Conservation (phyloP, 2,797 vertebrate genomes). For the Nyctalus aviator region DNA sequence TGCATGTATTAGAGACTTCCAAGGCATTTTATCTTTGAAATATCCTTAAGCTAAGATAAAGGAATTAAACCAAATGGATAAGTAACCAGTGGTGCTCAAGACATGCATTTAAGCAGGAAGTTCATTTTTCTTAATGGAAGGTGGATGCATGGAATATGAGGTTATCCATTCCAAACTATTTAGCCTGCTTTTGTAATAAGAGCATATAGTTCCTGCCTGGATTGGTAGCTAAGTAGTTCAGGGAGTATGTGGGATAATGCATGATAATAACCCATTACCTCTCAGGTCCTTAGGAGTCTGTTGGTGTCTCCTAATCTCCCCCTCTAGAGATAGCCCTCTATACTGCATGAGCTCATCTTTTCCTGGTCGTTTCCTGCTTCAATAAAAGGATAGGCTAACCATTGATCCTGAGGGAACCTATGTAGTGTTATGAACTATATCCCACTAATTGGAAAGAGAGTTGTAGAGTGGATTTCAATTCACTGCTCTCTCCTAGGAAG, state of each 20-base stretch:
- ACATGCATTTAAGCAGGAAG: conserved; percentile 72
- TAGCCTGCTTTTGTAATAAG: conserved; percentile 75
- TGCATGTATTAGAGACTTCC: background rate
- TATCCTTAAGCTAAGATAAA: conserved; percentile 35
- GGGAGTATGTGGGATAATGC: conserved; percentile 68
- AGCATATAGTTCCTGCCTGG: conserved; percentile 74
- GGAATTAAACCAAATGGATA: conserved; percentile 43
- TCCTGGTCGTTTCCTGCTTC: conserved; percentile 72
- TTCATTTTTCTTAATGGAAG: conserved; percentile 74
- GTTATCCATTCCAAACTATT: conserved; percentile 72
- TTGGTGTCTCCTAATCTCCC: conserved; percentile 56
- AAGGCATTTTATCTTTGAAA: conserved; percentile 56
- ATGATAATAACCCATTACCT: conserved; percentile 71
- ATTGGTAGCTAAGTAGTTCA: conserved; percentile 70
- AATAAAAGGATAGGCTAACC: conserved; percentile 60
- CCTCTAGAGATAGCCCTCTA: conserved; percentile 67
- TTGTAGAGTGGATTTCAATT: conserved; percentile 49
- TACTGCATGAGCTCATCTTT: conserved; percentile 68
- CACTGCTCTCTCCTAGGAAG: conserved; percentile 13
- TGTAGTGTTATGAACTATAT: conserved; percentile 49
- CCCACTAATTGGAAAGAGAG: conserved; percentile 69
- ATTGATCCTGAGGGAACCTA: conserved; percentile 52
- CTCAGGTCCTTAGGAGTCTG: conserved; percentile 52
- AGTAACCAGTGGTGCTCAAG: conserved; percentile 51
- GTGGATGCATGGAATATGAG: conserved; percentile 61